Conservation (phyloP, 2,797 vertebrate species). For the Podargus strigoides region DNA sequence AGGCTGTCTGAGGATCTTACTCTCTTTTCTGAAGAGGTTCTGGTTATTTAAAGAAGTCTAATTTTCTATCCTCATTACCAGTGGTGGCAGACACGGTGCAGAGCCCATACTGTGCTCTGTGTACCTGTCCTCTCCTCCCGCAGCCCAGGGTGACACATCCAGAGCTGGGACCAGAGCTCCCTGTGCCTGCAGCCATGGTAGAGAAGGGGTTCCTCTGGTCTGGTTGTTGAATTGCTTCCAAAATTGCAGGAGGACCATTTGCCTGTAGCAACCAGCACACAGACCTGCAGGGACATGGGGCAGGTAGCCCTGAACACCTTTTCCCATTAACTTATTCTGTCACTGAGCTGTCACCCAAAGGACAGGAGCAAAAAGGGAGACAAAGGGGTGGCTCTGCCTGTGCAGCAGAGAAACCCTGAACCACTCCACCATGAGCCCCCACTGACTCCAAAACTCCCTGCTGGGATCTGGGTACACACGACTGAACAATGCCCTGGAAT, state of each 20-base stretch:
- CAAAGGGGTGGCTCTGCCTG: rapidly evolving
- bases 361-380: not conserved
- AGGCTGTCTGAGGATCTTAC: not conserved
- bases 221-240: not conserved
- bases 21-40: not conserved
- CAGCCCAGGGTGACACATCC: not conserved
- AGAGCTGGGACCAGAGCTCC: not conserved
- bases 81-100: not conserved
- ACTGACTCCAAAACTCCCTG: not conserved
- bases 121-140: not conserved
- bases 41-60: constrained; percentile 19
- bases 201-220: not conserved
- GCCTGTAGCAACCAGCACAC: not conserved
- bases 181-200: not conserved
- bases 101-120: not conserved
- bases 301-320: not conserved
- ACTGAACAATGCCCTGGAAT: rapidly evolving
- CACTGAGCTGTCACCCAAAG: not conserved
- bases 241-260: not conserved
- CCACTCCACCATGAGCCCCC: not conserved
- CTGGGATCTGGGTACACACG: not conserved
- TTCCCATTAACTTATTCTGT: not conserved
- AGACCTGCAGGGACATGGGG: not conserved
- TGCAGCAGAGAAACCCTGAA: not conserved
- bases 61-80: not conserved